Percentiles rank a stretch among this genome's conserved stretches.
Evolutionary conservation across 2,888 invertebrate species (phyloP).

Genomic region (Tinea trinotella): DNA sequence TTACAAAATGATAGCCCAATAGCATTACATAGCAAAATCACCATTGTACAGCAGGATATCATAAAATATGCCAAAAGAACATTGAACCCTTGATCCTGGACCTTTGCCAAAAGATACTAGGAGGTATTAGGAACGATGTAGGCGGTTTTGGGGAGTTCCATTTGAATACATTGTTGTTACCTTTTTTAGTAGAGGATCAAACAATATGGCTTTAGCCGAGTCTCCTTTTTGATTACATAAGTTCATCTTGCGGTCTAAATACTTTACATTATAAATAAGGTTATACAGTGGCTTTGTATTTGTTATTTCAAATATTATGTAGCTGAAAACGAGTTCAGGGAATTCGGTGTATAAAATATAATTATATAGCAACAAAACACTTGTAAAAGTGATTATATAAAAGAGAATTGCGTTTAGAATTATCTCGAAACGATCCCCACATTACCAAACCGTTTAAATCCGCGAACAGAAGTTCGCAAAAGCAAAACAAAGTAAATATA

Average conservation of each 20-base stretch:
- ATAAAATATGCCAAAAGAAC: conserved; percentile 30
- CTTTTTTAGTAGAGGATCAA: conserved; percentile 11
- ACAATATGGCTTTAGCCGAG: conserved; percentile 1
- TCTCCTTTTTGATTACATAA: conserved; percentile 7
- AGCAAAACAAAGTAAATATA: too few relatives aligned
- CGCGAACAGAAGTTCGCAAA: neutral
- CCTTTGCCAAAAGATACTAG: conserved; percentile 25
- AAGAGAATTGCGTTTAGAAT: neutral
- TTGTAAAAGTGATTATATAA: neutral
- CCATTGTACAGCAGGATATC: conserved; percentile 24
- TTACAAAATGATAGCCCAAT: conserved; percentile 1
- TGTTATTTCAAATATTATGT: neutral
- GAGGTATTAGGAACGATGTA: conserved; percentile 16
- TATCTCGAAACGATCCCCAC: neutral
- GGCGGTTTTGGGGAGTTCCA: neutral
- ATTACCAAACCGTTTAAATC: conserved; percentile 1
- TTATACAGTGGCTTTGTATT: too few relatives aligned
- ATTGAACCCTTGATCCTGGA: conserved; percentile 28
- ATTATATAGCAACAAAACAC: neutral
- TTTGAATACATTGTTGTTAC: conserved; percentile 17
- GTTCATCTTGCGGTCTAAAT: neutral
- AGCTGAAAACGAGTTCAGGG: neutral
- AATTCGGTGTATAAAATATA: neutral
- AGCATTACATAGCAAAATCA: conserved; percentile 27
- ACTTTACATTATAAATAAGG: neutral